Evolutionary conservation across 1,140 invertebrate genomes (phyloP), one percentile per base, ranked within the genome.

Genomic region (Sycophila sp.): DNA sequence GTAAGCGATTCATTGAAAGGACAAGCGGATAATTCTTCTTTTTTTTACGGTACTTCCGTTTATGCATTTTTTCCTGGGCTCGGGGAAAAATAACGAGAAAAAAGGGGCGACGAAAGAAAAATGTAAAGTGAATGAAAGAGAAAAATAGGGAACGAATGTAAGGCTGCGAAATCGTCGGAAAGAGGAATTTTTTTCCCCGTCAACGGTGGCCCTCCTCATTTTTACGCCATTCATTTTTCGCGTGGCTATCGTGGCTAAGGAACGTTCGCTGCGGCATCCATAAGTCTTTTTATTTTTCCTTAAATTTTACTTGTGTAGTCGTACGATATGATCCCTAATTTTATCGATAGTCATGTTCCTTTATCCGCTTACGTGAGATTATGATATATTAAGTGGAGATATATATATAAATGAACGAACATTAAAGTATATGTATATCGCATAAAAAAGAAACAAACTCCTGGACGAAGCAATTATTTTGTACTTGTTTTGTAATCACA

Each of bases 401-500:
- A 51, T 47, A 42, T 49, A 51, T 36, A 69, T 51, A 60, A 40
- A 68, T 65, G 47, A 53, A 65, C 22, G 40, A 53, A 47, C 17
- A 4, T 69, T 22, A 58, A 19, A 40, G 32, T 62, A 47, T 58
- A 47, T 58, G 30, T 59, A 59, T 59, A 59, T 49, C 38, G n/a
- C 30, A 55, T 40, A 32, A 66, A 47, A 71, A 71, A 51, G 38
- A 68, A 67, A 28, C n/a, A 65, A 64, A 67, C 56, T 69, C 70
- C 55, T 70, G 51, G 69, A 64, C 60, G 53, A 70, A 74, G 42
- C 42, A 73, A 79, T 82, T 81, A 76, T 82, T 84, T 85, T 83
- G 73, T 84, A 83, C 76, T 85, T 81, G 75, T 81, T 82, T 80
- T 83, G 62, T 81, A 78, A 79, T 80, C 78, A 77, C 74, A 80